Conservation (phyloP, 2,797 vertebrate species). For the Liparis tanakae region DNA sequence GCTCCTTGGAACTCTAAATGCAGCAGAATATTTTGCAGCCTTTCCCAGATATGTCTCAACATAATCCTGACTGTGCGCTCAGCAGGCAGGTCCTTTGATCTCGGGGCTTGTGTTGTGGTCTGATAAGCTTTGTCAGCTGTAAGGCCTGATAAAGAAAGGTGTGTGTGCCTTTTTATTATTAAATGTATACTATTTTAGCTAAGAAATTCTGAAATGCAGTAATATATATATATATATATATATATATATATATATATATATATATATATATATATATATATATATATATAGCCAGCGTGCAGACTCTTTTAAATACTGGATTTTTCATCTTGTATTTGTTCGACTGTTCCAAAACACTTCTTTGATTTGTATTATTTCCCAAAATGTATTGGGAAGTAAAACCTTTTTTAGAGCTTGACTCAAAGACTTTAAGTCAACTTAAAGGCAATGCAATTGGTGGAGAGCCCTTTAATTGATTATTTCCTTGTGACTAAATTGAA, state of each 20-base stretch:
- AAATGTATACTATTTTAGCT: too few relatives aligned
- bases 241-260: not conserved
- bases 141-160: not conserved
- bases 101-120: not conserved
- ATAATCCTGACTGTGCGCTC: too few relatives aligned
- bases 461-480: not conserved
- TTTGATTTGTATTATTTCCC: not conserved
- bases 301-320: not conserved
- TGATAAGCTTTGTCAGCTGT: not conserved
- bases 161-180: not conserved
- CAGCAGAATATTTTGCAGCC: not conserved
- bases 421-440: not conserved
- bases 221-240: not conserved
- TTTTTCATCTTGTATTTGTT: not conserved
- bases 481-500: constrained; percentile 3
- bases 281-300: not conserved
- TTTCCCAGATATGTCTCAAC: not conserved
- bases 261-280: not conserved
- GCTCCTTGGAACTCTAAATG: not conserved
- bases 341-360: too few relatives aligned
- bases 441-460: not conserved
- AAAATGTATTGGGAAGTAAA: not conserved
- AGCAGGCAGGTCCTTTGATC: too few relatives aligned
- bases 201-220: too few relatives aligned
- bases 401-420: not conserved